Evolutionary conservation across 2,797 vertebrate species (phyloP).

Genomic region (Octomys mimax): DNA sequence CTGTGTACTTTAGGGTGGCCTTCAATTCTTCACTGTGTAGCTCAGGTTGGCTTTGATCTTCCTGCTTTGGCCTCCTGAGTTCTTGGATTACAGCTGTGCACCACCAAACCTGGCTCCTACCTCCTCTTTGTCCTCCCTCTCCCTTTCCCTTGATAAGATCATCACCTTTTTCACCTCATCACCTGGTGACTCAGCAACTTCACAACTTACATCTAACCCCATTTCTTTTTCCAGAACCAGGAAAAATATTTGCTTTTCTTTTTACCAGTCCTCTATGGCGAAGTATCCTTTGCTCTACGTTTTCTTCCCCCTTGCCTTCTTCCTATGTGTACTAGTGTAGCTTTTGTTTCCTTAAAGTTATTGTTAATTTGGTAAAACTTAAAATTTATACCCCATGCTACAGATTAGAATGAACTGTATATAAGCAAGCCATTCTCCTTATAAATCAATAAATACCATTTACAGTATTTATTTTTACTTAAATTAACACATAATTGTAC

Average conservation of each 20-base stretch:
- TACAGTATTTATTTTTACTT: neutral
- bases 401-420: neutral
- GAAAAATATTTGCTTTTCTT: neutral
- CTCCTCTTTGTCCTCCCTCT: neutral
- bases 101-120: neutral
- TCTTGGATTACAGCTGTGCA: neutral
- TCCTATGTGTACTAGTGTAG: neutral
- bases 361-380: slow-evolving; percentile 20
- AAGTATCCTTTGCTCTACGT: neutral
- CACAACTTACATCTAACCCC: neutral
- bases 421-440: neutral
- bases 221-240: neutral
- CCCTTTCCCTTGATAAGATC: neutral
- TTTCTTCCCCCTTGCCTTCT: neutral
- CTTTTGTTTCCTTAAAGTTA: slow-evolving; percentile 3
- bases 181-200: neutral
- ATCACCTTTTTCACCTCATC: neutral
- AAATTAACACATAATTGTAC: neutral
- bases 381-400: neutral
- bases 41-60: neutral
- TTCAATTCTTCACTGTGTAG: too few relatives aligned
- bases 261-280: neutral
- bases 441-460: neutral
- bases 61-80: neutral
- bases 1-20: neutral